These are phyloP conservation scores for Crocuta crocuta DNA, from an alignment of 2,113 vertebrate genomes.

Conservation along the genomic window DNA sequence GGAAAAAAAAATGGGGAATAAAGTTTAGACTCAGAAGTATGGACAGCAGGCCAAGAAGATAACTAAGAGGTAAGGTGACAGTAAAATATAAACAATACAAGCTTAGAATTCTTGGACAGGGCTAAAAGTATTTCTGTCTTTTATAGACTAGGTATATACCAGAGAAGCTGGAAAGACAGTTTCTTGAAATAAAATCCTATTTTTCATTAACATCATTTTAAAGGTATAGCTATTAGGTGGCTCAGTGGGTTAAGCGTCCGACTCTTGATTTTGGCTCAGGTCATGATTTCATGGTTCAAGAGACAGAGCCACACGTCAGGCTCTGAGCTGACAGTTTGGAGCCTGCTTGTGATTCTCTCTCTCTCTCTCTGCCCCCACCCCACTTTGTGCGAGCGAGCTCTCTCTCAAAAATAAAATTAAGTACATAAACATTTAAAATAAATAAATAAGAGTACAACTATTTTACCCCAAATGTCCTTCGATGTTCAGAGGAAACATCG, in stretches of 20 bases:
- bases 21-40: not conserved
- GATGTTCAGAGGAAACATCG: not conserved
- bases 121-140: not conserved
- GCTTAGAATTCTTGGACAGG: not conserved
- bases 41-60: not conserved
- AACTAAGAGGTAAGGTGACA: not conserved
- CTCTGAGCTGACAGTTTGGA: too few species aligned
- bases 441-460: not conserved
- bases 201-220: slow-evolving; percentile 33
- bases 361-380: too few species aligned
- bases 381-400: too few species aligned
- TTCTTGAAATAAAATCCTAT: slow-evolving; percentile 13
- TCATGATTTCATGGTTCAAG: too few species aligned
- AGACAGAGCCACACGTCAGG: too few species aligned
- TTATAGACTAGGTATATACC: not conserved
- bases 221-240: not conserved
- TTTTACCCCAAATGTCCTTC: not conserved
- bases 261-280: too few species aligned
- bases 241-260: too few species aligned
- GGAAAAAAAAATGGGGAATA: not conserved
- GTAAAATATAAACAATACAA: not conserved
- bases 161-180: not conserved
- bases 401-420: too few species aligned
- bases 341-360: too few species aligned
- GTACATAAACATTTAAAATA: too few species aligned